These are phyloP conservation scores for Carassius auratus DNA, from an alignment of 2,113 vertebrate genomes.

Conservation along the genomic window DNA sequence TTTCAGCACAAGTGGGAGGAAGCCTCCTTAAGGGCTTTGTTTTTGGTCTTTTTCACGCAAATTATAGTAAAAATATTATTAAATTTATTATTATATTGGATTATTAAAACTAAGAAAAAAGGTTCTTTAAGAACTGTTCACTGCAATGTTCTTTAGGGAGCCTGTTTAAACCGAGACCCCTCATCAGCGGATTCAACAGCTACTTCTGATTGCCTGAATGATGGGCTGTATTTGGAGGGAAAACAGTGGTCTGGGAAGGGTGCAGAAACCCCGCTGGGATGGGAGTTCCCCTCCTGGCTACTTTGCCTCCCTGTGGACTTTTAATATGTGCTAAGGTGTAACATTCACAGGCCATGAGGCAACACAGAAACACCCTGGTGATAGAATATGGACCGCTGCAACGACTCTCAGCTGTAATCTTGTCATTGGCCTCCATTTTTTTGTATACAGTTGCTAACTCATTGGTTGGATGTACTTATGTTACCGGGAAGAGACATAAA, in stretches of 20 bases:
- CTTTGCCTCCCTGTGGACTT: constrained; percentile 24
- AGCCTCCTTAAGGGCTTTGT: neutral
- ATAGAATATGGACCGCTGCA: neutral
- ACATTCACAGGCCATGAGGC: constrained; percentile 49
- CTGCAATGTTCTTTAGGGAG: too few relatives aligned
- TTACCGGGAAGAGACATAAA: neutral
- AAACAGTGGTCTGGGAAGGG: constrained; percentile 42
- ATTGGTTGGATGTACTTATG: neutral
- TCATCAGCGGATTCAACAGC: neutral
- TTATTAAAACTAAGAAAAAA: too few relatives aligned
- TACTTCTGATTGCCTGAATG: constrained; percentile 33
- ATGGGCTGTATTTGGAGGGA: constrained; percentile 35
- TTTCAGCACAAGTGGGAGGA: neutral
- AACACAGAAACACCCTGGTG: constrained; percentile 28
- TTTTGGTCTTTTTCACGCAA: neutral
- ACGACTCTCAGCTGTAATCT: constrained; percentile 12
- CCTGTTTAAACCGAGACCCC: neutral
- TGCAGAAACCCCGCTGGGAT: constrained; percentile 54
- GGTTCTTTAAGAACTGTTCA: too few relatives aligned
- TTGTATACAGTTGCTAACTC: constrained; percentile 8
- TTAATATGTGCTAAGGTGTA: constrained; percentile 36
- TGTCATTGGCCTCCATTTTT: neutral
- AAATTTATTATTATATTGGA: too few relatives aligned
- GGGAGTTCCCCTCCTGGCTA: constrained; percentile 42
- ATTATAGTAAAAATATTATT: too few relatives aligned